Conservation (phyloP, 2,888 invertebrate genomes). For the Polietes domitor region DNA sequence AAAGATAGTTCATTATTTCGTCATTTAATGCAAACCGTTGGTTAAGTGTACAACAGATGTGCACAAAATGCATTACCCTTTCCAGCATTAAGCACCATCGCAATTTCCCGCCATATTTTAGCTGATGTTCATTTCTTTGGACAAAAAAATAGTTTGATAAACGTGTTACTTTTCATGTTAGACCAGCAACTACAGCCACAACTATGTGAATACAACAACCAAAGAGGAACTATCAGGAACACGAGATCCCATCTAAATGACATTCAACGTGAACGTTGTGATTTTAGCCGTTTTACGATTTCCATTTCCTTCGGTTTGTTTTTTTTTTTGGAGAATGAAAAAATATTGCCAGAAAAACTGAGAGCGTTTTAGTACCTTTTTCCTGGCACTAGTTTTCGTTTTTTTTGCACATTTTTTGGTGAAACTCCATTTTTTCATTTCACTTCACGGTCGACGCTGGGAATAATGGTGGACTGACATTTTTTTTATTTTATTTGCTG, state of each 20-base stretch:
- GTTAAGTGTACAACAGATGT: too few species aligned
- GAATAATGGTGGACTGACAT: background rate
- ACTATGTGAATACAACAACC: background rate
- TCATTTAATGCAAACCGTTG: too few species aligned
- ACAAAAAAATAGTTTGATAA: slow-evolving; percentile 21
- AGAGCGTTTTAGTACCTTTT: background rate
- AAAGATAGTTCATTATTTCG: too few species aligned
- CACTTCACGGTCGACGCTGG: background rate
- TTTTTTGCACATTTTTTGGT: background rate
- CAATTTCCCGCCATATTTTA: too few species aligned
- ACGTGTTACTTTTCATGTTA: slow-evolving; percentile 35
- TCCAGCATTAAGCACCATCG: too few species aligned
- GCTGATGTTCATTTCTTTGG: background rate
- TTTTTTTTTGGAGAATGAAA: background rate
- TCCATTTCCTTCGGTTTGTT: background rate
- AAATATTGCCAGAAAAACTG: background rate
- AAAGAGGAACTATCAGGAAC: background rate
- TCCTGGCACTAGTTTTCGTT: background rate
- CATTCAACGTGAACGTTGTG: slow-evolving; percentile 39
- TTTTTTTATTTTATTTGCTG: background rate
- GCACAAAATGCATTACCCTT: background rate
- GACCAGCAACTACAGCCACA: background rate
- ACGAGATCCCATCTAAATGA: slow-evolving; percentile 31
- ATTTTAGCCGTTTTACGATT: slow-evolving; percentile 8
- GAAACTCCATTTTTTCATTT: background rate